Conservation (phyloP, 2,888 invertebrate species). For the Thymelicus sylvestris region DNA sequence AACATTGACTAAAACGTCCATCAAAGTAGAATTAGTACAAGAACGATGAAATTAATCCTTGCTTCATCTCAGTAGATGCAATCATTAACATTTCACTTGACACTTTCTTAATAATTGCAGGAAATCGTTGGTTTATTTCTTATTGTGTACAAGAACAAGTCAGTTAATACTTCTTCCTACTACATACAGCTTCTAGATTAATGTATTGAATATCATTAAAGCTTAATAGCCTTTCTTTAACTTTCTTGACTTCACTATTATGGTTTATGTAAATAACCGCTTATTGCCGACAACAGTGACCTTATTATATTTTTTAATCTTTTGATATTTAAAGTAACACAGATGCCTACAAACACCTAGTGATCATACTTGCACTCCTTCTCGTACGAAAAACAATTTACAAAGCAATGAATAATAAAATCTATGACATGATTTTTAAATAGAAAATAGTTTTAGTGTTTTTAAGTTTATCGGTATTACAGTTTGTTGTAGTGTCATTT, state of each 20-base stretch:
- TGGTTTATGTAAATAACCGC: no score
- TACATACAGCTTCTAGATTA: not conserved
- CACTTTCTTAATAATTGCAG: conserved; percentile 13
- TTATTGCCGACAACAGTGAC: no score
- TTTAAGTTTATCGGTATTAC: no score
- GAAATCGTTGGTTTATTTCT: conserved; percentile 11
- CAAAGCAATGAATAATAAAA: not conserved
- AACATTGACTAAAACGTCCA: no score
- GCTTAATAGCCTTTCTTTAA: not conserved
- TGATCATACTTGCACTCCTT: not conserved
- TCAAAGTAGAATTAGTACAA: no score
- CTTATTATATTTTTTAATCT: no score
- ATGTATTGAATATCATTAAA: not conserved
- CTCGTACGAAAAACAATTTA: not conserved
- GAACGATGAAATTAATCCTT: not conserved
- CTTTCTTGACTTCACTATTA: not conserved
- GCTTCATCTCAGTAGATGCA: not conserved
- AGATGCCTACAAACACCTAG: no score
- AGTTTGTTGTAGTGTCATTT: not conserved
- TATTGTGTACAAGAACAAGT: not conserved
- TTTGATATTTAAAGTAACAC: no score
- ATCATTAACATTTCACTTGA: conserved; percentile 9
- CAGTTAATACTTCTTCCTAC: not conserved
- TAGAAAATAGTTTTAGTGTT: no score
- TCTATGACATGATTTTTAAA: no score